Base-by-base conservation (phyloP, 2,888 invertebrate species). In the Drosophila paranaensis region DNA sequence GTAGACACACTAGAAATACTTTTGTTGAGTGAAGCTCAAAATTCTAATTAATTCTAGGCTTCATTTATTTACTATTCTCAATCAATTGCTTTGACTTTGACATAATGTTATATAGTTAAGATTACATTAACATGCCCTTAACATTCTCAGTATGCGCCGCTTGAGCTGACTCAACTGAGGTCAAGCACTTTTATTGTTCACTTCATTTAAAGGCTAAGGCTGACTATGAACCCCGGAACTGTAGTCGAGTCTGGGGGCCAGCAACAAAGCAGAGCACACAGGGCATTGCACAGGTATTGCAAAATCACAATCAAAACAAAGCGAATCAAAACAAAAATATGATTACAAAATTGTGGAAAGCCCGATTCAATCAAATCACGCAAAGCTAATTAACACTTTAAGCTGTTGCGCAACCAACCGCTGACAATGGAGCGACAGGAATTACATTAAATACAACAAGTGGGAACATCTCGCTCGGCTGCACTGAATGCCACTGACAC, bases 361-460 rank as follows among this genome's bases (percentile, higher is more conserved):
- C 16, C 42, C 39, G 43, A 39, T 54, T n/a, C 16, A 55, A 50
- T 71, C 39, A 43, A 70, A 54, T 48, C 53, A 71, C 71, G 39
- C 37, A 43, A 61, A 50, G 37, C 46, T 48, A 71, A 70, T 61
- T 30, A 48, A 48, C 53, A 61, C 40, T 13, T 61, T 10, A 40
- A 66, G 27, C 37, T 46, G 27, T 58, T 58, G 46, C 46, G 13
- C 37, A 58, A 16, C 39, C 33, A 58, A 9, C 16, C 20, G 13
- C n/a, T 16, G 43, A 43, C 33, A 43, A 40, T 16, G 16, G 30
- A 30, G 9, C 37, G 37, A 25, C 30, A 37, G 53, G 43, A 39
- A 25, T 45, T 13, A 33, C 10, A 48, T 27, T 16, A 35, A 11
- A 27, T 11, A 25, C 14, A 30, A 56, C n/a, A 48, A 48, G 27